These are phyloP conservation scores for Drosophila tristis DNA, from an alignment of 1,140 invertebrate genomes.

Conservation along the genomic window DNA sequence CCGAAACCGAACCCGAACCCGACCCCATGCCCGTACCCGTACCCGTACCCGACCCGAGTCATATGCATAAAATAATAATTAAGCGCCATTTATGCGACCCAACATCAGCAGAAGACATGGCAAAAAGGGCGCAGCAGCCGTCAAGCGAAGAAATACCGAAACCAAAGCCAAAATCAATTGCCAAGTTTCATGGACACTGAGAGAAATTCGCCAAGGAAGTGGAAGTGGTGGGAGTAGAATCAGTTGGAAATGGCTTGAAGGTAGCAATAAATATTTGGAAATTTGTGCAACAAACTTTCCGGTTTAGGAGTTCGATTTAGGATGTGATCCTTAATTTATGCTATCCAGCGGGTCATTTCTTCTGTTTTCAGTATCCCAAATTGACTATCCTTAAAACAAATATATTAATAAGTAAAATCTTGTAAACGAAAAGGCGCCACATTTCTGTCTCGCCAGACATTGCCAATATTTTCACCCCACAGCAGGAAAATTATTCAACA, in stretches of 20 bases:
- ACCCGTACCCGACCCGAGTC: constrained; percentile 48
- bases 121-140: constrained; percentile 73
- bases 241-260: not conserved
- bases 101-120: constrained; percentile 51
- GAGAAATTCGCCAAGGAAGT: constrained; percentile 33
- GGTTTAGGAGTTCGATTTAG: too few relatives aligned
- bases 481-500: constrained; percentile 31
- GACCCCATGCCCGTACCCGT: constrained; percentile 43
- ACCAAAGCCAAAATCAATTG: constrained; percentile 63
- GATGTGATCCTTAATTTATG: too few relatives aligned
- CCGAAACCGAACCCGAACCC: not conserved
- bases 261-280: too few relatives aligned
- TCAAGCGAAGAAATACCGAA: constrained; percentile 20
- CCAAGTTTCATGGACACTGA: constrained; percentile 37
- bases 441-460: too few relatives aligned
- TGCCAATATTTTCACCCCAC: not conserved
- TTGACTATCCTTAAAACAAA: too few relatives aligned
- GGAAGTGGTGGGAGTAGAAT: not conserved
- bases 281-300: too few relatives aligned
- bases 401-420: too few relatives aligned
- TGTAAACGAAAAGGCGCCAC: too few relatives aligned
- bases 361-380: too few relatives aligned
- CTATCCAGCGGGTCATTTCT: too few relatives aligned
- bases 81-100: constrained; percentile 68
- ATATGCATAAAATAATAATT: constrained; percentile 81